Percentiles rank a stretch among this genome's conserved stretches.
Conservation (phyloP, 2,888 invertebrate genomes). For the Koerneria pararmatus region DNA sequence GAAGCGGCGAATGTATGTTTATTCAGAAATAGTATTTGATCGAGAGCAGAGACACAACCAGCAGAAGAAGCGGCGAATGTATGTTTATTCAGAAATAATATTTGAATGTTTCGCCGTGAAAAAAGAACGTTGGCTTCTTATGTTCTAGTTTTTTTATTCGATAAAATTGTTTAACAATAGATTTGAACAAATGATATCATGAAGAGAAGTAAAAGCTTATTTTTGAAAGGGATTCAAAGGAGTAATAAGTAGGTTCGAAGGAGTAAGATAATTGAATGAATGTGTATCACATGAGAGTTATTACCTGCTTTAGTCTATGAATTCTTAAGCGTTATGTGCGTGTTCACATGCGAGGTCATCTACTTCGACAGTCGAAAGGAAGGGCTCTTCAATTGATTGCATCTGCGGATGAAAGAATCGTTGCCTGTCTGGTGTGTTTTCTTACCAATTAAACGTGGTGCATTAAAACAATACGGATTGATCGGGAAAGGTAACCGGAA, state of each 20-base stretch:
- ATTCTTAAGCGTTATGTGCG: conserved; percentile 70
- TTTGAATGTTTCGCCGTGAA: conserved; percentile 32
- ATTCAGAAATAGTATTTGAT: background rate
- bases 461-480: background rate
- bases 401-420: conserved; percentile 72
- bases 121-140: no score
- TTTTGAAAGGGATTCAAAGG: no score
- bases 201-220: no score
- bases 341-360: conserved; percentile 75
- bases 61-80: conserved; percentile 27
- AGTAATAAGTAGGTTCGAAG: conserved; percentile 1
- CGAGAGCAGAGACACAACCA: background rate
- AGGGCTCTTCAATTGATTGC: conserved; percentile 74
- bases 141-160: no score
- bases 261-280: conserved; percentile 25
- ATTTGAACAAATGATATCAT: no score
- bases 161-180: no score
- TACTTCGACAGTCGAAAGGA: conserved; percentile 76
- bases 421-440: conserved; percentile 71
- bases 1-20: conserved; percentile 27
- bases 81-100: background rate
- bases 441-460: background rate
- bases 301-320: no score
- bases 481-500: no score
- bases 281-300: conserved; percentile 27